phyloP scores from a whole-genome alignment of 2,888 invertebrate genomes.

The Lapara coniferarum region DNA sequence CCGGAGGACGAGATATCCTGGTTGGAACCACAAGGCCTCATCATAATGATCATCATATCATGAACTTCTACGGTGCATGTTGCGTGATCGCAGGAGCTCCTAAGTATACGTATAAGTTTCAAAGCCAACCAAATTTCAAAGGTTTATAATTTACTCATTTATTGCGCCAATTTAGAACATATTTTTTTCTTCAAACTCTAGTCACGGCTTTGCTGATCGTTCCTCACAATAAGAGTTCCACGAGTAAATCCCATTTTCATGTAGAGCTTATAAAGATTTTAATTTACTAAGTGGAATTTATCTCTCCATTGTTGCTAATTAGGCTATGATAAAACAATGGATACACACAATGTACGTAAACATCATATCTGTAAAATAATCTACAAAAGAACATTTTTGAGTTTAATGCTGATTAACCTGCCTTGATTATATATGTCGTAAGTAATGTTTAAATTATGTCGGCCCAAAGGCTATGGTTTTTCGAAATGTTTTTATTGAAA shows the following conservation, averaged over 20 bases:
- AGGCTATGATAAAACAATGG: constrained; percentile 50
- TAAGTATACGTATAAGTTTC: no score
- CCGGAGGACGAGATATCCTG: no score
- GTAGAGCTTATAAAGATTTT: neutral
- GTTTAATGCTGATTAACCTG: constrained; percentile 49
- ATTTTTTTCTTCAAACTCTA: no score
- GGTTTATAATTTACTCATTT: no score
- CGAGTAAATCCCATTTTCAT: no score
- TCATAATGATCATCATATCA: no score
- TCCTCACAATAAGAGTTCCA: neutral
- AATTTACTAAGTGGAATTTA: constrained; percentile 33
- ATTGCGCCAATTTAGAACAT: no score
- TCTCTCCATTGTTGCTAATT: constrained; percentile 51
- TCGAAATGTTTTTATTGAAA: constrained; percentile 31
- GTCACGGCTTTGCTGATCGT: no score
- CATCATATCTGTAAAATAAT: constrained; percentile 41
- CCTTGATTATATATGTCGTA: constrained; percentile 44
- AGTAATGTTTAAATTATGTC: constrained; percentile 31
- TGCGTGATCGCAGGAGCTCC: no score
- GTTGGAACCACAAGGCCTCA: no score
- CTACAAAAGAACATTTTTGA: constrained; percentile 43
- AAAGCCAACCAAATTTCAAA: no score
- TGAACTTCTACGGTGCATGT: no score
- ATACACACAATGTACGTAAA: constrained; percentile 20
- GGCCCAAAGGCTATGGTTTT: neutral